phyloP scores from a whole-genome alignment of 2,797 vertebrate species.

The Notolabrus celidotus region DNA sequence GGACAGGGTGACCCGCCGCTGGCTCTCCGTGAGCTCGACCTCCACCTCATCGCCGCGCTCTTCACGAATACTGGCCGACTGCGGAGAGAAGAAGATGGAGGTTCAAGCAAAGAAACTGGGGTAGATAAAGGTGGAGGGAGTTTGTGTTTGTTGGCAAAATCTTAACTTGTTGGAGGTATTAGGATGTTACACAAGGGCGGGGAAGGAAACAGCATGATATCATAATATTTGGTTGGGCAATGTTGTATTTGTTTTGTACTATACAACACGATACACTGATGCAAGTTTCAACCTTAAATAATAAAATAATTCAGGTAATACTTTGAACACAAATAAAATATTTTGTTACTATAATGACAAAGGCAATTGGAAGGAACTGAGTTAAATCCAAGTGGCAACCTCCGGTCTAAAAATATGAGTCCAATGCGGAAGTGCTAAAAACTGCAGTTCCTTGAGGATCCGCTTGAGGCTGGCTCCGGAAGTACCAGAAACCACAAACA shows the following conservation, averaged over 20 bases:
- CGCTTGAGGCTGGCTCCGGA: too few species aligned
- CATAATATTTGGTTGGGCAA: too few species aligned
- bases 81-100: not conserved
- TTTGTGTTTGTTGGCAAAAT: not conserved
- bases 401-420: too few species aligned
- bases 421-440: too few species aligned
- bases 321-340: not conserved
- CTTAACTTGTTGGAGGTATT: not conserved
- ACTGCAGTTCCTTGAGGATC: too few species aligned
- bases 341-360: too few species aligned
- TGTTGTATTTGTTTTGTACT: too few species aligned
- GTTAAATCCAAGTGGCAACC: too few species aligned
- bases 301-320: too few species aligned
- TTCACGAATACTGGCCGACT: conserved; percentile 90
- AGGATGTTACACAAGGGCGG: not conserved
- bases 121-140: not conserved
- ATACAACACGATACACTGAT: not conserved
- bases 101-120: not conserved
- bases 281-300: not conserved
- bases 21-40: conserved; percentile 92
- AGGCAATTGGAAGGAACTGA: too few species aligned
- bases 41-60: conserved; percentile 91
- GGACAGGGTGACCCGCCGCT: conserved; percentile 86
- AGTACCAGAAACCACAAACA: too few species aligned
- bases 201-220: too few species aligned